Evolutionary conservation across 1,140 invertebrate species (phyloP).

Genomic region (Adelges cooleyi): DNA sequence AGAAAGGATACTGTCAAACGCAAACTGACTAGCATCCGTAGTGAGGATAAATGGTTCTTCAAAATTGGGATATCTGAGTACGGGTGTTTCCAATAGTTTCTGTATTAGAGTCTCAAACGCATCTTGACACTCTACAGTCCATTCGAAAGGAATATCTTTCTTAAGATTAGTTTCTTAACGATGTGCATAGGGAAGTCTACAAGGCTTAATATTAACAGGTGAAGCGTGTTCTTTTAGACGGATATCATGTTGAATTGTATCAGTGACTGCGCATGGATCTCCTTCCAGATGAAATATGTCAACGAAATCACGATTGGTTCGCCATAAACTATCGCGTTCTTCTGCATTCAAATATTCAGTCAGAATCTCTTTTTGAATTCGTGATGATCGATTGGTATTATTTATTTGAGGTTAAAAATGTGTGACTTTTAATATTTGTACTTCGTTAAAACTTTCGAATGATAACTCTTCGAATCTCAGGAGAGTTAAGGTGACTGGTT

Average conservation of each 20-base stretch:
- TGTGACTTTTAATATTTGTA: constrained; percentile 39
- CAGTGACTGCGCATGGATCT: not conserved
- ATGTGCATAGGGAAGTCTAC: no score
- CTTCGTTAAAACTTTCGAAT: no score
- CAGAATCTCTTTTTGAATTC: not conserved
- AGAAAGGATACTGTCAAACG: constrained; percentile 21
- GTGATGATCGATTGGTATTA: not conserved
- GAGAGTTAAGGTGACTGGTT: no score
- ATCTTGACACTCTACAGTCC: not conserved
- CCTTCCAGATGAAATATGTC: no score
- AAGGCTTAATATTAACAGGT: no score
- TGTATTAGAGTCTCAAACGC: not conserved
- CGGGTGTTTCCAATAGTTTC: no score
- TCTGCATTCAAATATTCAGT: no score
- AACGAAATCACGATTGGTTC: no score
- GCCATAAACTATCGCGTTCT: no score
- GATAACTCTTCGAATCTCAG: no score
- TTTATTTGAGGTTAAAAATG: constrained; percentile 38
- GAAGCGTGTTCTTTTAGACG: not conserved
- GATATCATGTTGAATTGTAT: not conserved
- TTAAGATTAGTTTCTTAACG: no score
- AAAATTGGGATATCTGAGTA: constrained; percentile 38
- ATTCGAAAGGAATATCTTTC: no score
- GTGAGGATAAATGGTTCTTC: constrained; percentile 35
- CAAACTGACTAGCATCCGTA: constrained; percentile 33